Base-by-base conservation (phyloP, 2,113 vertebrate genomes). In the Archilochus colubris region DNA sequence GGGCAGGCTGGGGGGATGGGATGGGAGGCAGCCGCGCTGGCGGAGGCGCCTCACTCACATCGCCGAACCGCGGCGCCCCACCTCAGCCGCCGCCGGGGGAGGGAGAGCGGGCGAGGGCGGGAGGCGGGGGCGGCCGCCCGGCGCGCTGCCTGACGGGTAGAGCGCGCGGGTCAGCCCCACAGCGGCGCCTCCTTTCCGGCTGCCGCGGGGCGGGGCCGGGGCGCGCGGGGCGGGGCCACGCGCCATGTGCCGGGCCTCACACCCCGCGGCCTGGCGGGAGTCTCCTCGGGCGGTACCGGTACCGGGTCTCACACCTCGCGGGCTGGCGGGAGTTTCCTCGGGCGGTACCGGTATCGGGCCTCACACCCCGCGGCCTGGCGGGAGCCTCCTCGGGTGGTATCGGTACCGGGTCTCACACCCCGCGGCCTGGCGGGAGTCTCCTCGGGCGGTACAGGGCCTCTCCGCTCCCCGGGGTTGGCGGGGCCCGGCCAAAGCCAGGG, bases 201-300 rank as follows among this genome's bases (percentile, higher is more conserved):
- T 40, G 31, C n/a, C 61, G 51, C 38, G 68, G 59, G 75, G 75
- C 61, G 82, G 89, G 82, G 82, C 67, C 31, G 62, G 44, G 86
- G 68, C 87, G 94, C 63, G 79, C 88, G 19, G 86, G 68, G 91
- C 63, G 79, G 91, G 19, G 64, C 36, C 6, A 3, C 7, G 38
- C 38, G 69, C 92, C 89, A 85, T 92, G 94, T 94, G 92, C 86
- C 2, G 46, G 62, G 72, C 94, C 94, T 95, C 94, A 91, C 94
- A 91, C 87, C 86, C 81, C 4, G 5, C 14, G 6, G 31, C 36
- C 14, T 64, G 10, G 23, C 14, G 43, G 10, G 22, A 10, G 13
- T 12, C 6, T 30, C n/a, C 4, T 14, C 21, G 18, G 21, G 22
- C 4, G 6, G 46, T 19, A 17, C 46, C 46, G 46, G 38, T 40